Conservation (phyloP, 2,113 vertebrate species). For the Ranitomeya variabilis region DNA sequence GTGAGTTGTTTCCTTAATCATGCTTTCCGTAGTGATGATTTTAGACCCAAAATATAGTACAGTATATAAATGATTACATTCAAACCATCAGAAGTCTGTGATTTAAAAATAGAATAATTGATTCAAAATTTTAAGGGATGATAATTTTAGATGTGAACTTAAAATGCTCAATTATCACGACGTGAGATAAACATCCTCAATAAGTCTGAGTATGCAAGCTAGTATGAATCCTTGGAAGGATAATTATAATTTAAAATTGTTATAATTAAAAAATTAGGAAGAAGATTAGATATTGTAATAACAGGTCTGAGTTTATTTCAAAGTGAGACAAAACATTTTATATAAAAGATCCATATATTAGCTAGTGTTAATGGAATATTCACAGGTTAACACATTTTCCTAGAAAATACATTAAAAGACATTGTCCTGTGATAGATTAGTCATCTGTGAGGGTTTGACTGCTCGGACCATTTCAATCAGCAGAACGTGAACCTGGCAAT, state of each 20-base stretch:
- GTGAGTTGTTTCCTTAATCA: no score
- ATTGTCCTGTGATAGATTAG: no score
- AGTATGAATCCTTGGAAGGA: background rate
- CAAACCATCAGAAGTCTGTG: background rate
- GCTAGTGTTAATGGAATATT: background rate
- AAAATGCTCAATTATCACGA: background rate
- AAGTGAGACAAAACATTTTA: background rate
- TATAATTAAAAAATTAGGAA: conserved; percentile 7
- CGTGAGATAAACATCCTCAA: background rate
- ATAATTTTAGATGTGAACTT: conserved; percentile 16
- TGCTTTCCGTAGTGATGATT: no score
- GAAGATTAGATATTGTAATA: background rate
- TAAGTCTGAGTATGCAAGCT: background rate
- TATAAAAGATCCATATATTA: background rate
- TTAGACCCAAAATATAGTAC: background rate
- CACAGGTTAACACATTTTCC: background rate
- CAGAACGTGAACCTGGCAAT: no score
- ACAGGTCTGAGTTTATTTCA: background rate
- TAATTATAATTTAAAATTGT: background rate
- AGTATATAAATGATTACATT: background rate
- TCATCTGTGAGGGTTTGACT: no score
- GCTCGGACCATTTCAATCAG: no score
- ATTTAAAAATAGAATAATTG: background rate
- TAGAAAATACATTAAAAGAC: background rate
- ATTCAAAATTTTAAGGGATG: background rate